Percentiles rank a stretch among this genome's conserved stretches.
Conservation (phyloP, 23 tunicate genomes). For the Aplidium turbinatum region DNA sequence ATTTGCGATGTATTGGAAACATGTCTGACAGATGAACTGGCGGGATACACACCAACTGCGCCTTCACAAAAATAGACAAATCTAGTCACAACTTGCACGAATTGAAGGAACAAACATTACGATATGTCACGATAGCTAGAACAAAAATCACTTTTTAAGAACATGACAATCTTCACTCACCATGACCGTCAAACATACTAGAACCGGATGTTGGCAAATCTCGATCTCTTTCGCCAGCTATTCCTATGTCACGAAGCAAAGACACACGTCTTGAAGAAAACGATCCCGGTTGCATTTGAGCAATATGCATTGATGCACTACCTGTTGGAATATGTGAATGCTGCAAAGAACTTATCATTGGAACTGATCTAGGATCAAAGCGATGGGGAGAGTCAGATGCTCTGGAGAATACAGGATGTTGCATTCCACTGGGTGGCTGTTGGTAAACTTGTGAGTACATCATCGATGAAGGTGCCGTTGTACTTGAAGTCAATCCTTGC, state of each 20-base stretch:
- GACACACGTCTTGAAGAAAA: constrained; percentile 54
- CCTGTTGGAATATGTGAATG: background rate
- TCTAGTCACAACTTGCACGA: no score
- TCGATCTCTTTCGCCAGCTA: constrained; percentile 86
- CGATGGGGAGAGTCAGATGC: background rate
- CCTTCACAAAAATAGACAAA: no score
- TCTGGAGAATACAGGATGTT: constrained; percentile 13
- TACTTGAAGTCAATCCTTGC: no score
- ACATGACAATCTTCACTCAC: no score
- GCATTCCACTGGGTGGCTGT: background rate
- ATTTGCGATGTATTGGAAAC: no score
- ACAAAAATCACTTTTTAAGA: no score
- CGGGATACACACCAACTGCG: no score
- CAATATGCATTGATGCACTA: constrained; percentile 9
- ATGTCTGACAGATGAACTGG: no score
- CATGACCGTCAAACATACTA: background rate
- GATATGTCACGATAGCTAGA: no score
- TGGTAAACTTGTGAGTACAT: constrained; percentile 7
- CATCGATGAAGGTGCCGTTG: no score
- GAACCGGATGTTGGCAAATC: constrained; percentile 27
- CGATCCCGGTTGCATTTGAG: background rate
- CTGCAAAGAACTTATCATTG: constrained; percentile 23
- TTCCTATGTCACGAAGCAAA: constrained; percentile 72
- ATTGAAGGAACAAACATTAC: no score
- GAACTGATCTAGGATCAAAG: constrained; percentile 23